Evolutionary conservation across 2,888 invertebrate genomes (phyloP), one percentile per base, ranked within the genome.

Genomic region (Boloria selene): DNA sequence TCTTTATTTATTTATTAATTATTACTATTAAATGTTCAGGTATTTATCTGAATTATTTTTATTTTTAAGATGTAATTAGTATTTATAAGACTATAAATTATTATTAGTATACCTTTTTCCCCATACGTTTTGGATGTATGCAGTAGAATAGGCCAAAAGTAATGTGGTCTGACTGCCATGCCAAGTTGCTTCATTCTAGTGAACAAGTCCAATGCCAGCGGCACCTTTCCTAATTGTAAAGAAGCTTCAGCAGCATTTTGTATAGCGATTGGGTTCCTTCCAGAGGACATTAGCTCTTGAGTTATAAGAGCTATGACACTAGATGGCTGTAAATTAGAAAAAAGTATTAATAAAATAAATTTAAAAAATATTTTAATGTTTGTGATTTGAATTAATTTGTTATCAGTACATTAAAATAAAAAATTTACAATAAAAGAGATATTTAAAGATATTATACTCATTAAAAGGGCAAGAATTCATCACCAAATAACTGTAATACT

Each of bases 131-230:
- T 87, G 0, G 91, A 88, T 10, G 84, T 86, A 1, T 92, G 84
- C 18, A 94, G 59, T 54, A 95, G 67, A 60, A 95, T 80, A 0
- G 95, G 95, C 95, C 95, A 95, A 77, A 95, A 95, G 77, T 93
- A 95, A 73, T 95, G 95, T 0, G 94, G 89, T 16, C 94, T 87
- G 4, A 94, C 16, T 0, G 86, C 81, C 71, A 92, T 73, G 0
- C 85, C 85, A 0, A 86, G 62, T 18, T 85, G 81, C 59, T 88
- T 85, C 89, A 93, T 92, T 6, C 85, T 75, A 0, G 80, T 80
- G 53, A 94, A 87, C 72, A 94, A 66, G 50, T 86, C 85, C 44
- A 93, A 71, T 0, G 93, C 92, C 3, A 93, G 69, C 0, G 92
- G 87, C 0, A 83, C 78, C 69, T 92, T 92, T 42, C 86, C 86